Conservation (phyloP, 2,888 invertebrate genomes). For the Balanococcus diminutus region DNA sequence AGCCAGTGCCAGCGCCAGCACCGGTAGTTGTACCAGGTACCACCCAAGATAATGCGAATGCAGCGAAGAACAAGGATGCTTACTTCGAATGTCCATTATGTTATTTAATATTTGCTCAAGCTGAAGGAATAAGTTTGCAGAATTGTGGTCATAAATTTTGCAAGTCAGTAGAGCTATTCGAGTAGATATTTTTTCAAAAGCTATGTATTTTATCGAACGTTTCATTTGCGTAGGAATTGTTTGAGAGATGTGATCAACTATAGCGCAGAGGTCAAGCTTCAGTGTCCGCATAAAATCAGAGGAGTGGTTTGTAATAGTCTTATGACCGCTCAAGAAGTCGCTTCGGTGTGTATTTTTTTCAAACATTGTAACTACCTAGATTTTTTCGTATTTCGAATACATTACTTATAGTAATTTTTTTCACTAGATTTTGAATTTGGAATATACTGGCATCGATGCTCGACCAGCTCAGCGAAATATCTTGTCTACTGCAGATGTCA, state of each 20-base stretch:
- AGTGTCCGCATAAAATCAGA: conserved; percentile 82
- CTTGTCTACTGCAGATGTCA: neutral
- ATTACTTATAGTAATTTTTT: neutral
- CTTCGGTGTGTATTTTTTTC: conserved; percentile 65
- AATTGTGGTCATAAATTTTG: conserved; percentile 91
- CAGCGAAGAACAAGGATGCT: conserved; percentile 73
- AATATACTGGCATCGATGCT: neutral
- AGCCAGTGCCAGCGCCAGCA: neutral
- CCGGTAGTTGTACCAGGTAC: no score
- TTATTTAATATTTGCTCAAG: conserved; percentile 71
- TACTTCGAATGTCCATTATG: conserved; percentile 83
- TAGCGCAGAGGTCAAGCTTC: conserved; percentile 77
- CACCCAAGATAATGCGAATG: conserved; percentile 59
- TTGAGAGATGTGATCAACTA: conserved; percentile 74
- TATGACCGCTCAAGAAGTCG: conserved; percentile 83
- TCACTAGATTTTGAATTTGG: neutral
- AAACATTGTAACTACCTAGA: neutral
- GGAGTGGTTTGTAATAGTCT: conserved; percentile 74
- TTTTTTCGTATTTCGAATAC: neutral
- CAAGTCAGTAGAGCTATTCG: no score
- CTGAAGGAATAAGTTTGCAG: conserved; percentile 76
- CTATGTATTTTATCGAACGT: neutral
- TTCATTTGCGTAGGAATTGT: conserved; percentile 65
- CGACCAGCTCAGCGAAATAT: neutral
- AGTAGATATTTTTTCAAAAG: no score